Evolutionary conservation across 2,888 invertebrate species (phyloP).

Genomic region (Taphrorychus bicolor): DNA sequence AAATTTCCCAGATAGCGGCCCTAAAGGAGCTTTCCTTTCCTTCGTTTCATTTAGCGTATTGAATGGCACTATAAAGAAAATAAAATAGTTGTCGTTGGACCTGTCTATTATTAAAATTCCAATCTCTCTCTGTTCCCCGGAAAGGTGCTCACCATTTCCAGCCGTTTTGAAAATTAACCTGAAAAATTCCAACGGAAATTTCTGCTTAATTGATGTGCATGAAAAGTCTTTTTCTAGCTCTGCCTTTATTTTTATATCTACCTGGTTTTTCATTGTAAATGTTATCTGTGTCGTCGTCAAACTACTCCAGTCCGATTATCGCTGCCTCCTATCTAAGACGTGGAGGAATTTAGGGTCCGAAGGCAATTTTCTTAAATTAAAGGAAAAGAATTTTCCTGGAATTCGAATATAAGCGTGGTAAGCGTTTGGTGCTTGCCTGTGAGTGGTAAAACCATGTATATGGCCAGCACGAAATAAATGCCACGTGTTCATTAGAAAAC

Average conservation of each 20-base stretch:
- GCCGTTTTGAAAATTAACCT: neutral
- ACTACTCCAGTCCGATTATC: slow-evolving; percentile 9
- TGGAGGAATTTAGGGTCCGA: slow-evolving; percentile 15
- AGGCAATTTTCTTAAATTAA: slow-evolving; percentile 23
- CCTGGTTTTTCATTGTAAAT: too few relatives aligned
- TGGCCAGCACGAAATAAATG: too few relatives aligned
- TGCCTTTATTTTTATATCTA: too few relatives aligned
- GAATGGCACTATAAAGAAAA: neutral
- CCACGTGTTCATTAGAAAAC: too few relatives aligned
- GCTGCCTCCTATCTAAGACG: slow-evolving; percentile 10
- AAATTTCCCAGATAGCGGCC: slow-evolving; percentile 2
- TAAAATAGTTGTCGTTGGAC: neutral
- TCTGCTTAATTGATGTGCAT: neutral
- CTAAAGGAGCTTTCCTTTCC: slow-evolving; percentile 5
- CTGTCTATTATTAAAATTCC: neutral
- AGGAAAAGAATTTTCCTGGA: slow-evolving; percentile 19
- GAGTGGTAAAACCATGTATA: too few relatives aligned
- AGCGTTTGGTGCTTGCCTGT: neutral
- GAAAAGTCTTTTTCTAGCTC: neutral
- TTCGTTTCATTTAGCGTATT: neutral
- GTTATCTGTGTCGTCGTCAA: too few relatives aligned
- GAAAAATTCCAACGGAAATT: neutral
- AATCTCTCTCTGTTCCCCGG: neutral
- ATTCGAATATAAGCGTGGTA: slow-evolving; percentile 11
- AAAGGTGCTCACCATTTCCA: neutral